Conservation (phyloP, 2,113 vertebrate species). For the Oryzias celebensis region DNA sequence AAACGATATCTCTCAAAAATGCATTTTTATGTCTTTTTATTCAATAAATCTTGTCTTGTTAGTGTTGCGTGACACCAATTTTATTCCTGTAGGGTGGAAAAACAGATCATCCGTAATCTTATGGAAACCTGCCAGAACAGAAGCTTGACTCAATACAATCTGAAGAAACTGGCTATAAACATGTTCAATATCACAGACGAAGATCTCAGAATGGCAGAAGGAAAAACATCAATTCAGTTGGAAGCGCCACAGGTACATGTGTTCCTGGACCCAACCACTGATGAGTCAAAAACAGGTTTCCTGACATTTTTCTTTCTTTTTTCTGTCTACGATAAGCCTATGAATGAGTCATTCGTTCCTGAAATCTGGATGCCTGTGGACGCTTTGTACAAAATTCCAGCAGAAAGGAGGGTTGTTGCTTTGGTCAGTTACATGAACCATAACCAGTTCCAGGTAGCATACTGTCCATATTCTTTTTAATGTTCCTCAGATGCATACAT, state of each 20-base stretch:
- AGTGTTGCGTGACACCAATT: background rate
- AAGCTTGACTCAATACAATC: fast-evolving
- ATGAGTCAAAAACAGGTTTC: background rate
- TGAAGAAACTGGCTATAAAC: slow-evolving; percentile 24
- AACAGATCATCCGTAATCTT: slow-evolving; percentile 25
- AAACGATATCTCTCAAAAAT: background rate
- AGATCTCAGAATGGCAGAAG: background rate
- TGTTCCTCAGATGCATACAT: background rate
- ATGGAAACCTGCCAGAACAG: background rate
- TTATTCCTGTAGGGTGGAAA: slow-evolving; percentile 45
- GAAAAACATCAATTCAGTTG: background rate
- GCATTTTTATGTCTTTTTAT: background rate
- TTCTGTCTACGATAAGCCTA: slow-evolving; percentile 3
- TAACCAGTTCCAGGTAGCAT: slow-evolving; percentile 47
- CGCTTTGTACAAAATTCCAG: slow-evolving; percentile 9
- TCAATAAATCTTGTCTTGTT: background rate
- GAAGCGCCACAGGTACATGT: slow-evolving; percentile 31
- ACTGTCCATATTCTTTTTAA: too few relatives aligned
- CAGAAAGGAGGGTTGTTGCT: slow-evolving; percentile 17
- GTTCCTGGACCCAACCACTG: too few relatives aligned
- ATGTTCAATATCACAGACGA: slow-evolving; percentile 20
- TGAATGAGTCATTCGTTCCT: background rate
- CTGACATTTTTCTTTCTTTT: background rate
- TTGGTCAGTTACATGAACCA: slow-evolving; percentile 46
- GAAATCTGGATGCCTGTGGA: slow-evolving; percentile 45